Base-by-base conservation (phyloP, 2,888 invertebrate species). In the Lasius fuliginosus region DNA sequence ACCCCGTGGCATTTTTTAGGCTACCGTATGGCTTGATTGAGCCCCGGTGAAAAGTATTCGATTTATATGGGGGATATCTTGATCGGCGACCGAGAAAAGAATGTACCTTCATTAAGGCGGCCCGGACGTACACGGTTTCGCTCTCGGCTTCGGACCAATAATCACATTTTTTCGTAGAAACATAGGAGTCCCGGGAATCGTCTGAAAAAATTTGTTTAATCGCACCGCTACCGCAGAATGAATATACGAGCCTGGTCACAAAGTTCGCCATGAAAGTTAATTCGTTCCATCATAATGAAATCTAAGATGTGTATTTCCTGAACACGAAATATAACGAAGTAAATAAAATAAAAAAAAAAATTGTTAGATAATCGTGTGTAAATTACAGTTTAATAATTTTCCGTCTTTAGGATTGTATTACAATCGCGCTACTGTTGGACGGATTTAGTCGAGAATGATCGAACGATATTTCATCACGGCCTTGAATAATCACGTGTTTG, bases 11-110 rank as follows among this genome's bases (percentile, higher is more conserved):
- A 90, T 90, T 89, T 90, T 89, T 90, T 87, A 76, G 86, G 87
- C 90, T 90, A 90, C 90, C 90, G 90, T 85, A 87, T 91, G 85
- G 91, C 84, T 89, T 90, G 91, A 90, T 91, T 91, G 90, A 90
- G 89, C 87, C 86, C 90, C 91, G 84, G 87, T 90, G 90, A 90
- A 90, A 91, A 91, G 91, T 85, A 90, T 90, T 90, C 90, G 89
- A 90, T 91, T 90, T 90, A 90, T 91, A 90, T 85, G 87, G 85
- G 76, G 83, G 90, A 90, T 90, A 90, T 91, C 90, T 90, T 90
- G 90, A 90, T 90, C 91, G 91, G 88, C 85, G 89, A 85, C 83
- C 87, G 81, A 87, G 85, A 89, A 87, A 90, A 90, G 90, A 90
- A 90, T 90, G 91, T 90, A 91, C 90, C 90, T 90, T 90, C 90